Percentiles rank a stretch among this genome's conserved stretches.
Evolutionary conservation across 2,113 vertebrate genomes (phyloP).

Genomic region (Anarrhichthys ocellatus): DNA sequence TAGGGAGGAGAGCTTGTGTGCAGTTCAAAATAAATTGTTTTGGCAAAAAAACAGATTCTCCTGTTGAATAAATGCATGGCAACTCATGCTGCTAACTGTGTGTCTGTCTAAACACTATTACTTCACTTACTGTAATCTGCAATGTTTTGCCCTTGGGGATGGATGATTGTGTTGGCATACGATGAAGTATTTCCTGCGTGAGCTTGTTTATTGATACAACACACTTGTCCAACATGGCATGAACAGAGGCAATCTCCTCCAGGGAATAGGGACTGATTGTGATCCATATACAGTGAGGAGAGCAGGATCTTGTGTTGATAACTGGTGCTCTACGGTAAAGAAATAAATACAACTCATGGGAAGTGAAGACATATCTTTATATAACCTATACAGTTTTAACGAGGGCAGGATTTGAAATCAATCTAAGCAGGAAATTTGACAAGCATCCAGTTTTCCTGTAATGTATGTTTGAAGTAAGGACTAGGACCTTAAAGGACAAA

Average conservation of each 20-base stretch:
- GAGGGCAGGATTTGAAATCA: background rate
- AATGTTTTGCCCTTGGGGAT: background rate
- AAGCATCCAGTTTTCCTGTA: background rate
- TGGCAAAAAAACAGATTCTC: background rate
- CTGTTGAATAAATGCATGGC: background rate
- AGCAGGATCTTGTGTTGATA: background rate
- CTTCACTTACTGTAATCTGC: background rate
- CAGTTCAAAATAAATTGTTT: background rate
- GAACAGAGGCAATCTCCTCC: background rate
- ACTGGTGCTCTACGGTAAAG: background rate
- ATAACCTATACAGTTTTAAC: background rate
- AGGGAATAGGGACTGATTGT: background rate
- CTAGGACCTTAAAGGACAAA: constrained; percentile 20
- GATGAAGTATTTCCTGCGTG: constrained; percentile 7
- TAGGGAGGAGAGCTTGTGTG: background rate
- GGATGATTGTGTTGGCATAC: background rate
- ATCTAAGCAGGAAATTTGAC: background rate
- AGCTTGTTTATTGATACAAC: constrained; percentile 15
- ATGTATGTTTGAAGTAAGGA: constrained; percentile 11
- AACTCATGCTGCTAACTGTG: background rate
- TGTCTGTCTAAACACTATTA: background rate
- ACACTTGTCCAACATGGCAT: background rate
- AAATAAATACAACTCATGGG: background rate
- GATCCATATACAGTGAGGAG: constrained; percentile 8
- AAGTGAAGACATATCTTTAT: background rate